A percentile compares a stretch with the other conserved stretches of the same genome.
Conservation (phyloP, 2,113 vertebrate genomes). For the Calyptommatus sinebrachiatus region DNA sequence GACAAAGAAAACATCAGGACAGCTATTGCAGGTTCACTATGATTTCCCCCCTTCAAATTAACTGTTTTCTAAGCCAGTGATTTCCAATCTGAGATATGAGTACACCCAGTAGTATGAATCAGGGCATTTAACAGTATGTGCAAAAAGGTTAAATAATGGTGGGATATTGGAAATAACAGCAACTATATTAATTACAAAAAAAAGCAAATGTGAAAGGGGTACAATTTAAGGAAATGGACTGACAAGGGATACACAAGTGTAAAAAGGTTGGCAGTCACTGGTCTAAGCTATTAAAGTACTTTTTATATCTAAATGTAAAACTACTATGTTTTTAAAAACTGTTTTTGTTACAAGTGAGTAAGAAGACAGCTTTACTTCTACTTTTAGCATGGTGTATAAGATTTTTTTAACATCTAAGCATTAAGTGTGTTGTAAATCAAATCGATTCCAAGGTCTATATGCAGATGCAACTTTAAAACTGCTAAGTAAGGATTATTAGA, state of each 20-base stretch:
- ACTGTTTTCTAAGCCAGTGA: background rate
- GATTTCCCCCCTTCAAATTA: background rate
- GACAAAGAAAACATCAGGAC: conserved; percentile 89
- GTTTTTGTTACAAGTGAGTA: background rate
- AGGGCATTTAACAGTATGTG: too few species aligned
- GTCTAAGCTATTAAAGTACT: background rate
- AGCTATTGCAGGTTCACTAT: conserved; percentile 82
- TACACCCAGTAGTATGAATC: too few species aligned
- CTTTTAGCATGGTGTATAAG: background rate
- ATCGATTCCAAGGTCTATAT: background rate
- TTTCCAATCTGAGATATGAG: too few species aligned
- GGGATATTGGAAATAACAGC: too few species aligned
- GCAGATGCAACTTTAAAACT: background rate
- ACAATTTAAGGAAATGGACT: too few species aligned
- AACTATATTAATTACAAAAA: too few species aligned
- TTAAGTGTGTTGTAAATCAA: background rate
- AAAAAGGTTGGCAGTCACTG: too few species aligned
- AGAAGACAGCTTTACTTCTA: background rate
- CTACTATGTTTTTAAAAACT: conserved; percentile 3
- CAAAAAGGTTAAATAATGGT: too few species aligned
- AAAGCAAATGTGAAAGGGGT: too few species aligned
- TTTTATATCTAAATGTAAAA: background rate
- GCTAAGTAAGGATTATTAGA: background rate
- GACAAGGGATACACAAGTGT: too few species aligned
- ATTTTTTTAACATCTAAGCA: background rate